These are phyloP conservation scores for Apamea monoglypha DNA, from an alignment of 2,888 invertebrate species.

Conservation along the genomic window DNA sequence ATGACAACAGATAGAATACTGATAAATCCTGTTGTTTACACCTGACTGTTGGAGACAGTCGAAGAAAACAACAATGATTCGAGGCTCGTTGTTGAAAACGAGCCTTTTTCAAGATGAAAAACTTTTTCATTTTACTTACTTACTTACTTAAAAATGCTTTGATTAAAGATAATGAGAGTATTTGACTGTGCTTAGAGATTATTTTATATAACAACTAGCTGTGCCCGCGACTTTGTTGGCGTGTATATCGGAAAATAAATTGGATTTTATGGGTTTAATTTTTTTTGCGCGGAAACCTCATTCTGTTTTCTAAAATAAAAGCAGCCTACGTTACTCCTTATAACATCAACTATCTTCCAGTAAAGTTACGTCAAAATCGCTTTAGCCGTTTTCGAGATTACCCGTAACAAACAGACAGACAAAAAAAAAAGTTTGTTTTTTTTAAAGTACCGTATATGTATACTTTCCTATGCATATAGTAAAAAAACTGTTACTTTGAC, in stretches of 20 bases:
- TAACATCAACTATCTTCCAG: background rate
- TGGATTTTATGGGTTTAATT: background rate
- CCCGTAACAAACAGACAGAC: background rate
- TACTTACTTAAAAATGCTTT: too few species aligned
- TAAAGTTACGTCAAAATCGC: background rate
- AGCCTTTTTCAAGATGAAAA: background rate
- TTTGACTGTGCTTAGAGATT: background rate
- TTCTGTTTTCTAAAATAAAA: background rate
- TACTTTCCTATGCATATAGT: too few species aligned
- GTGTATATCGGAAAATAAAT: background rate
- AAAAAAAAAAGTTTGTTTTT: too few species aligned
- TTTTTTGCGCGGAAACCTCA: background rate
- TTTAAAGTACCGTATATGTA: too few species aligned
- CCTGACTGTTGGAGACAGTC: background rate
- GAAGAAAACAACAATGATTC: slow-evolving; percentile 22
- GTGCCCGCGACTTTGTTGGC: background rate
- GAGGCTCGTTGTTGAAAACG: background rate
- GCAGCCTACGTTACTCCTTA: background rate
- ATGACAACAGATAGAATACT: slow-evolving; percentile 23
- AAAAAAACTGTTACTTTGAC: too few species aligned
- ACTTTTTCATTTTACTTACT: background rate
- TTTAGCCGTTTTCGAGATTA: background rate
- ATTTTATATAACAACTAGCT: background rate
- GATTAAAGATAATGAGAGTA: background rate
- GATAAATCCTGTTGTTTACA: slow-evolving; percentile 41